Percentiles rank a stretch among this genome's conserved stretches.
Evolutionary conservation across 2,113 vertebrate genomes (phyloP).

Genomic region (Prunella fulvescens): DNA sequence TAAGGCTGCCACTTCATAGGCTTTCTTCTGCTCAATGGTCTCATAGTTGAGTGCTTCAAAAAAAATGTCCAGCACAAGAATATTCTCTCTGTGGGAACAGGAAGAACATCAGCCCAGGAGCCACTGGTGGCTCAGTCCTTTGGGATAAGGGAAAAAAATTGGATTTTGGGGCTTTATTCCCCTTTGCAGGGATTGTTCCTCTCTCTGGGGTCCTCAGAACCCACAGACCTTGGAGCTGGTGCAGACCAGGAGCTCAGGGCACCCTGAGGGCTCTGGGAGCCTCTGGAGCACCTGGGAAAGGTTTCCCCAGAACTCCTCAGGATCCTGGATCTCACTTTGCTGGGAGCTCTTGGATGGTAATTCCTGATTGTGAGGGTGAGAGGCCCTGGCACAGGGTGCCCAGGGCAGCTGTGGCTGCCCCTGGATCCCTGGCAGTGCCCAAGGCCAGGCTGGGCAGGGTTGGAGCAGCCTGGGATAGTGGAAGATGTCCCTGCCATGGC

Average conservation of each 20-base stretch:
- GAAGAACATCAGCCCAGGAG: not conserved
- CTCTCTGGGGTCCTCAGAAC: not conserved
- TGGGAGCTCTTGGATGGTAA: not conserved
- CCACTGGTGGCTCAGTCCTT: rapidly evolving
- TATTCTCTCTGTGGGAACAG: slow-evolving; percentile 87
- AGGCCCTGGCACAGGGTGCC: not conserved
- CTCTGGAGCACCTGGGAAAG: not conserved
- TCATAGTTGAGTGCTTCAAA: slow-evolving; percentile 99
- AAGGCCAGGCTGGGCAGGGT: not conserved
- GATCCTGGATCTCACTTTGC: not conserved
- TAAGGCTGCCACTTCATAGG: slow-evolving; percentile 95
- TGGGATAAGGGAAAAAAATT: not conserved
- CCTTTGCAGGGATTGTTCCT: not conserved
- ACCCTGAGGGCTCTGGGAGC: not conserved
- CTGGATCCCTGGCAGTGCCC: not conserved
- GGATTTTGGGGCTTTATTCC: not conserved
- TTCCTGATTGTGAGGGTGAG: not conserved
- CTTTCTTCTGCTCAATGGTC: slow-evolving; percentile 98
- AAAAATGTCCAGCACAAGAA: slow-evolving; percentile 96
- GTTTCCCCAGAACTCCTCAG: not conserved
- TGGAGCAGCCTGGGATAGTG: not conserved
- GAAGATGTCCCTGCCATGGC: not conserved
- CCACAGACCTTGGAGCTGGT: not conserved
- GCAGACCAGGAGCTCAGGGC: not conserved
- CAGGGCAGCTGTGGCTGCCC: not conserved